Evolutionary conservation across 2,797 vertebrate species (phyloP), one percentile per base, ranked within the genome.

Genomic region (Tenualosa thibaudeaui): DNA sequence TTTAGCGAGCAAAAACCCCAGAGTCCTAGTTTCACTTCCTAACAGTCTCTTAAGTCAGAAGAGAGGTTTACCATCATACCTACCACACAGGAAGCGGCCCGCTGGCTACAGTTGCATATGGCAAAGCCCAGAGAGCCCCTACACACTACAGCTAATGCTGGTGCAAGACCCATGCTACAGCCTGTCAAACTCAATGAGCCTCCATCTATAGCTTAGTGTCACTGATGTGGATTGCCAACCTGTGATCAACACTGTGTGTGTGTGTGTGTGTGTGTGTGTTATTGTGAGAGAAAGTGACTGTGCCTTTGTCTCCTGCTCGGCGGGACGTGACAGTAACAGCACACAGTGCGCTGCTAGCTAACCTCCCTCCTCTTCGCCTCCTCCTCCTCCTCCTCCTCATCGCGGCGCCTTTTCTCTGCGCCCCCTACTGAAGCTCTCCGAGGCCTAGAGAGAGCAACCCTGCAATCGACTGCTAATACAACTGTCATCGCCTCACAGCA

Each of bases 401-500:
- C 53, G 31, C 10, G 15, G 43, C 17, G 58, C 49, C 60, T 49
- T 37, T 43, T 22, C 43, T 7, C 58, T 51, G 58, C 9, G 12
- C 8, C 65, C 37, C 56, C 26, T 86, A 86, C 50, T 82, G 81
- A 90, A 88, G 93, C 95, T 93, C 93, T 85, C 88, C 84, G 93
- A 93, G 88, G 86, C 92, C 91, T 90, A 94, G 92, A 78, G 75
- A 92, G 92, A 93, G 91, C 93, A 94, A 95, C 94, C 95, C 93
- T 90, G 83, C 92, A 92, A 95, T 95, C 92, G 89, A 95, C 93
- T 93, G 94, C 91, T 95, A 95, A 95, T 94, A 91, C 94, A 94
- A 93, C 94, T 94, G 94, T 94, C 93, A 94, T 94, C 91, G 87
- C 92, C 91, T 91, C 90, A 91, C 86, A 86, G 89, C 88, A 88